These are phyloP conservation scores for Leiothrix lutea DNA, from an alignment of 2,113 vertebrate genomes.

Conservation along the genomic window DNA sequence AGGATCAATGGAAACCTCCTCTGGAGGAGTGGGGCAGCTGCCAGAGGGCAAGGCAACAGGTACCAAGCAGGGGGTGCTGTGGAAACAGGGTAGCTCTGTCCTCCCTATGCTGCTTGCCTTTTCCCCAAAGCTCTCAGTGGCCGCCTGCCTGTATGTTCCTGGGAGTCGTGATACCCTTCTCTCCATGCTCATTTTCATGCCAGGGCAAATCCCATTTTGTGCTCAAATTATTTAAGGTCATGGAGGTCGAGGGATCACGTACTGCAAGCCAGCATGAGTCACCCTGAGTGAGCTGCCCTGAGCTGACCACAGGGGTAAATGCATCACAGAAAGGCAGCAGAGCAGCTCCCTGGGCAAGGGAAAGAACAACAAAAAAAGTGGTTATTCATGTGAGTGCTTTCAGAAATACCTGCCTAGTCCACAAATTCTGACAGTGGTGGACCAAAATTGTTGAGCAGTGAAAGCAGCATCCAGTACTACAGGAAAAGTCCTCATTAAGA, in stretches of 20 bases:
- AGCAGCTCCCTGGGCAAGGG: not conserved
- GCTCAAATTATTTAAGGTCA: not conserved
- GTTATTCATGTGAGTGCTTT: not conserved
- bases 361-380: not conserved
- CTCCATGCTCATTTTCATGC: not conserved
- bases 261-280: not conserved
- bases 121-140: not conserved
- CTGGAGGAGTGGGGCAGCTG: not conserved
- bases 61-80: not conserved
- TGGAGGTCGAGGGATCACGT: not conserved
- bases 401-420: not conserved
- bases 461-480: not conserved
- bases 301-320: not conserved
- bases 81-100: not conserved
- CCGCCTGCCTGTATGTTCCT: fast-evolving
- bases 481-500: not conserved
- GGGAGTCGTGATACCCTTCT: not conserved
- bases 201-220: not conserved
- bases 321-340: not conserved
- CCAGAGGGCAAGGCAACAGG: not conserved
- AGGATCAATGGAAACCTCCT: not conserved
- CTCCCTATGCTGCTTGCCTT: not conserved
- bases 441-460: not conserved
- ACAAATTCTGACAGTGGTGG: not conserved
- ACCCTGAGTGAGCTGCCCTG: not conserved